Evolutionary conservation across 2,113 vertebrate genomes (phyloP).

Genomic region (Vombatus ursinus): DNA sequence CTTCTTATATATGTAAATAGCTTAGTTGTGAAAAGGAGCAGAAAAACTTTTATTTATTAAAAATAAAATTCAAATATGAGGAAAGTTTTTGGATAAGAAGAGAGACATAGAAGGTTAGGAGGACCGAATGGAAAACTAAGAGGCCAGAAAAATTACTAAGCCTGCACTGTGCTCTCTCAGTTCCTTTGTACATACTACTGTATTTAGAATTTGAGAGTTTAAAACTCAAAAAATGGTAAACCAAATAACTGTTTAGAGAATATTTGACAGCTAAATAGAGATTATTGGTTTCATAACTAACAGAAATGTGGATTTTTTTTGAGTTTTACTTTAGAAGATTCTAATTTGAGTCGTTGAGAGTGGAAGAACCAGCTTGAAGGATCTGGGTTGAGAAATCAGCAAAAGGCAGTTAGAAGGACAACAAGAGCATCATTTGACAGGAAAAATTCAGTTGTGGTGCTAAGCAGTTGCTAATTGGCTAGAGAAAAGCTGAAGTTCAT

Average conservation of each 20-base stretch:
- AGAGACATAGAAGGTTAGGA: not conserved
- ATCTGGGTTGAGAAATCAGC: not conserved
- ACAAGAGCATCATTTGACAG: not conserved
- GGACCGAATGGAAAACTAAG: not conserved
- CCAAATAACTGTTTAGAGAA: not conserved
- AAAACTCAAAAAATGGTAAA: not conserved
- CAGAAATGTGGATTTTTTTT: not conserved
- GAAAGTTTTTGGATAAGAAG: not conserved
- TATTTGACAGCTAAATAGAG: not conserved
- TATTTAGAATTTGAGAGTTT: not conserved
- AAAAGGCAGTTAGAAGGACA: not conserved
- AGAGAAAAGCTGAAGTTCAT: not conserved
- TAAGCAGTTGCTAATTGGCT: not conserved
- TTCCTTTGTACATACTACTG: not conserved
- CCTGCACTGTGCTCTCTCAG: not conserved
- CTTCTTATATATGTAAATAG: not conserved
- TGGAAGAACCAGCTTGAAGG: not conserved
- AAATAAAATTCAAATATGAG: not conserved
- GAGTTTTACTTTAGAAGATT: not conserved
- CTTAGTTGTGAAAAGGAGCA: not conserved
- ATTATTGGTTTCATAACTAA: not conserved
- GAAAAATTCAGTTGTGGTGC: not conserved
- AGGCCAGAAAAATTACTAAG: not conserved
- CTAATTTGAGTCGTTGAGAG: not conserved
- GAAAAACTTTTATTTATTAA: not conserved